Evolutionary conservation across 2,888 invertebrate genomes (phyloP).

Genomic region (Steinernema hermaphroditum): DNA sequence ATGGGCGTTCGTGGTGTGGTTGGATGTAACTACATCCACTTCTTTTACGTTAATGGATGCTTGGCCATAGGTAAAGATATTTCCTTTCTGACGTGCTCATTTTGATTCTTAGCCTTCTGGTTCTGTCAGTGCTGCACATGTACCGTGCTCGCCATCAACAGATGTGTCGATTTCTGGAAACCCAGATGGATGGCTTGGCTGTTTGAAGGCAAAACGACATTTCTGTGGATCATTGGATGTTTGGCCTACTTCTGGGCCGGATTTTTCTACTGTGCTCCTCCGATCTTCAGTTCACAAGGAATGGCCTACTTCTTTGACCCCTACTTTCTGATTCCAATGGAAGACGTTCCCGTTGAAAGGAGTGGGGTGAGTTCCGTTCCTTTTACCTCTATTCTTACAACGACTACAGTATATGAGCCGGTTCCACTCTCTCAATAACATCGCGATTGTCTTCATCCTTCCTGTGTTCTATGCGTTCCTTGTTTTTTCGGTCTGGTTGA

Average conservation of each 20-base stretch:
- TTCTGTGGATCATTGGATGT: neutral
- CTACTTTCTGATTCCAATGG: neutral
- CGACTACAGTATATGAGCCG: neutral
- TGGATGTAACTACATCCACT: slow-evolving; percentile 34
- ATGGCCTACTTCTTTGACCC: slow-evolving; percentile 11
- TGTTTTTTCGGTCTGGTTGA: neutral
- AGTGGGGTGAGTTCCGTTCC: too few species aligned
- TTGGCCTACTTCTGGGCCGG: neutral
- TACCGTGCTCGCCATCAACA: neutral
- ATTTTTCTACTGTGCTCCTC: neutral
- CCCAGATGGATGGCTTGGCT: neutral
- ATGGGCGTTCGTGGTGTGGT: slow-evolving; percentile 37
- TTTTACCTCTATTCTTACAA: too few species aligned
- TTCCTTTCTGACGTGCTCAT: neutral
- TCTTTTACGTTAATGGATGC: slow-evolving; percentile 6
- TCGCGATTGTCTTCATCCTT: slow-evolving; percentile 3
- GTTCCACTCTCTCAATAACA: slow-evolving; percentile 33
- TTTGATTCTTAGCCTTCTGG: slow-evolving; percentile 17
- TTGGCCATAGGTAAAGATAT: neutral
- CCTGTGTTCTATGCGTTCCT: neutral
- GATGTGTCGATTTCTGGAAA: neutral
- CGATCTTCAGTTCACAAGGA: neutral
- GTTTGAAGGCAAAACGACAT: neutral
- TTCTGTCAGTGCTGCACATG: neutral
- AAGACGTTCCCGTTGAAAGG: neutral